phyloP scores from a whole-genome alignment of 2,797 vertebrate genomes.

The Melanotaenia pygmaea region DNA sequence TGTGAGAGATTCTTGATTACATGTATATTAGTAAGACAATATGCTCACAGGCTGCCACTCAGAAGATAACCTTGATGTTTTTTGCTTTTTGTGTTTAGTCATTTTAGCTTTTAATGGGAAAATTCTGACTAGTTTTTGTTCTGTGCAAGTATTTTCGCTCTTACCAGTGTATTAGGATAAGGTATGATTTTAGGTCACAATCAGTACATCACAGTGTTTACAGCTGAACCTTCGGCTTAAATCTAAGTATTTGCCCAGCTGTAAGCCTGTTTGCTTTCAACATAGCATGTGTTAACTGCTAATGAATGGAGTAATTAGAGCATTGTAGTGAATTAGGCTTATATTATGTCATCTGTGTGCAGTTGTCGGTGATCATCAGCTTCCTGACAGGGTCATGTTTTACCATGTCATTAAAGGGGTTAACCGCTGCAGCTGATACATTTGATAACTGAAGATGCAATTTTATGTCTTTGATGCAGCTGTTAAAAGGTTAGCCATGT shows the following conservation, averaged over 20 bases:
- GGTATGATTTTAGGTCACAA: conserved; percentile 31
- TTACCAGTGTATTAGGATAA: conserved; percentile 13
- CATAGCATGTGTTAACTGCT: conserved; percentile 72
- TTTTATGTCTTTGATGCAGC: conserved; percentile 35
- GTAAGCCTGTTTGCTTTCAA: conserved; percentile 76
- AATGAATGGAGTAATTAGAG: conserved; percentile 82
- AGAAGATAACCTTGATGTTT: conserved; percentile 7
- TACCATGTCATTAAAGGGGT: conserved; percentile 13
- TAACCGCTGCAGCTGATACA: conserved; percentile 20
- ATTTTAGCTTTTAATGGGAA: neutral
- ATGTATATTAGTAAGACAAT: conserved; percentile 13
- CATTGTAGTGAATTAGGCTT: conserved; percentile 75
- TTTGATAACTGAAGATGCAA: conserved; percentile 28
- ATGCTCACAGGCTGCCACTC: conserved; percentile 3
- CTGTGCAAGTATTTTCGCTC: conserved; percentile 13
- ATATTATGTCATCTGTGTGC: conserved; percentile 70
- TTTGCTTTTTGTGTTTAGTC: conserved; percentile 1
- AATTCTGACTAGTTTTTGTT: neutral
- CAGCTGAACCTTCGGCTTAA: conserved; percentile 66
- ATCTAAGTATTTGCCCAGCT: conserved; percentile 79
- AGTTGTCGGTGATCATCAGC: conserved; percentile 54
- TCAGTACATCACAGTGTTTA: conserved; percentile 37
- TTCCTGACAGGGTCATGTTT: conserved; percentile 21
- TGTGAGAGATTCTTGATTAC: conserved; percentile 40
- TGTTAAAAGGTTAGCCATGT: conserved; percentile 56